A percentile compares a stretch with the other conserved stretches of the same genome.
These are phyloP conservation scores for Euclidia mi DNA, from an alignment of 2,888 invertebrate genomes.

Conservation along the genomic window DNA sequence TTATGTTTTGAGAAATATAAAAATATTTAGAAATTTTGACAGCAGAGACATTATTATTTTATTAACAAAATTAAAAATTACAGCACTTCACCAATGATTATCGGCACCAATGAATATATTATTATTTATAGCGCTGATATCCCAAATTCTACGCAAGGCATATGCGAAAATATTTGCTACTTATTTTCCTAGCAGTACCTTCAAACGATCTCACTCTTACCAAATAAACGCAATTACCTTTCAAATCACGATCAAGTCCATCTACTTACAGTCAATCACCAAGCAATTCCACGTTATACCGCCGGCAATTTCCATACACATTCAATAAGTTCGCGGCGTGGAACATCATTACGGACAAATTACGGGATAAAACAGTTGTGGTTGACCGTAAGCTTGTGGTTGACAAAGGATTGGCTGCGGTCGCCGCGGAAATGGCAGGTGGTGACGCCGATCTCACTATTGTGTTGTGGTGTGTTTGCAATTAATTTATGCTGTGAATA, in stretches of 20 bases:
- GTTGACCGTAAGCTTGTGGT: slow-evolving; percentile 48
- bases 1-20: no score
- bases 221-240: background rate
- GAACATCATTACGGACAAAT: slow-evolving; percentile 51
- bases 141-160: no score
- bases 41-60: no score
- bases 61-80: no score
- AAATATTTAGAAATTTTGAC: no score
- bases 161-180: no score
- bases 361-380: slow-evolving; percentile 58
- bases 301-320: slow-evolving; percentile 34
- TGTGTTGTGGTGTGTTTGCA: slow-evolving; percentile 24
- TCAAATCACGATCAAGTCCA: slow-evolving; percentile 9
- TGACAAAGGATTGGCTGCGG: slow-evolving; percentile 53
- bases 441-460: slow-evolving; percentile 40
- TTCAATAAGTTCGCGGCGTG: slow-evolving; percentile 30
- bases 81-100: no score
- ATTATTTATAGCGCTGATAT: no score
- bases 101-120: no score
- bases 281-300: slow-evolving; percentile 20
- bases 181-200: no score
- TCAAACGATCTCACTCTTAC: no score
- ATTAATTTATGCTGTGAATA: slow-evolving; percentile 26
- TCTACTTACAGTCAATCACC: slow-evolving; percentile 4
- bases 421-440: slow-evolving; percentile 50